Conservation (phyloP, 2,797 vertebrate species). For the Halcyon badia region DNA sequence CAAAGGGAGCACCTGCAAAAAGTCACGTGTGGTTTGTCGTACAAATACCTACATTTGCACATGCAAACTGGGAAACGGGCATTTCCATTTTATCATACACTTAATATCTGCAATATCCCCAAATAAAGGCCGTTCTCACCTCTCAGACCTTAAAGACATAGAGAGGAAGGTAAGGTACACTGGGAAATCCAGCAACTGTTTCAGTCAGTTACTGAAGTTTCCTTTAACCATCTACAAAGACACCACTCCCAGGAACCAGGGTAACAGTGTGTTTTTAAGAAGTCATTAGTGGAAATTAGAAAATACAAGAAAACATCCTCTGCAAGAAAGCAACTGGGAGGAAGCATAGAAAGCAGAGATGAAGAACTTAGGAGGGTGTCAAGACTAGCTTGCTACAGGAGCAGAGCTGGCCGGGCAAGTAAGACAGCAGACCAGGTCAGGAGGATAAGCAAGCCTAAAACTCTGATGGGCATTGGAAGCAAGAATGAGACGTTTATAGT, state of each 20-base stretch:
- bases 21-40: neutral
- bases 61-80: neutral
- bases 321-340: neutral
- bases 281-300: neutral
- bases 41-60: conserved; percentile 51
- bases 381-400: neutral
- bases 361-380: neutral
- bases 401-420: neutral
- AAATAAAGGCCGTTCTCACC: neutral
- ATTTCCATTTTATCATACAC: neutral
- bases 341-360: neutral
- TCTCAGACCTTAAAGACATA: neutral
- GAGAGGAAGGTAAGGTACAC: neutral
- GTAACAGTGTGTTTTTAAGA: neutral
- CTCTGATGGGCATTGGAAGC: neutral
- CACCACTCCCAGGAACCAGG: neutral
- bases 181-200: neutral
- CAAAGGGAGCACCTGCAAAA: conserved; percentile 65
- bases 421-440: neutral
- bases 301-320: neutral
- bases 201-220: neutral
- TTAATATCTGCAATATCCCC: neutral
- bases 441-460: neutral
- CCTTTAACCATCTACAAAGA: neutral
- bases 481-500: neutral